These are phyloP conservation scores for Vireo griseus DNA, from an alignment of 2,797 vertebrate genomes.

Conservation along the genomic window DNA sequence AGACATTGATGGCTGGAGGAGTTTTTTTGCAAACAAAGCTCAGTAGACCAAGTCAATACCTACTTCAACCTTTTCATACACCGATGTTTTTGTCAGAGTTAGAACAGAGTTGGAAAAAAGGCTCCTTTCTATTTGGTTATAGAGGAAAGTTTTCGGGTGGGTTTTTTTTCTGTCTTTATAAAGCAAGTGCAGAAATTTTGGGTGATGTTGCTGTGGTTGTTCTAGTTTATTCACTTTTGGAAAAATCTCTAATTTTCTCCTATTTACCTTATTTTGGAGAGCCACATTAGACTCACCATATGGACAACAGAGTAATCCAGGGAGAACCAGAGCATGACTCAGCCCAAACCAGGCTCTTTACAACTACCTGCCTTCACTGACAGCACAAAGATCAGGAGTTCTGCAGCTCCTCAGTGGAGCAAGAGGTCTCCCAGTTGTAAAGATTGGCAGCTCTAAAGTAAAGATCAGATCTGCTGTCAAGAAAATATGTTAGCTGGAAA, in stretches of 20 bases:
- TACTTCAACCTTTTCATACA: conserved; percentile 6
- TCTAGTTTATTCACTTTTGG: neutral
- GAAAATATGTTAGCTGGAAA: neutral
- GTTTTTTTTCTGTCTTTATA: neutral
- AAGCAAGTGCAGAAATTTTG: neutral
- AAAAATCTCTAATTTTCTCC: neutral
- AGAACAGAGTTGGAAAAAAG: neutral
- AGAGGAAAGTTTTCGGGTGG: neutral
- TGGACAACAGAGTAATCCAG: neutral
- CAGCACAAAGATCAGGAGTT: neutral
- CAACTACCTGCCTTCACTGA: neutral
- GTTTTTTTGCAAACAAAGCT: conserved; percentile 22
- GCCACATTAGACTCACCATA: neutral
- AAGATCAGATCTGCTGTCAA: neutral
- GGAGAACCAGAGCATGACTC: neutral
- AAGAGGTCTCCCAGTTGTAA: neutral
- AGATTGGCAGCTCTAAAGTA: neutral
- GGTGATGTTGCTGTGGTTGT: accelerated
- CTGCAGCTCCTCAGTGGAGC: neutral
- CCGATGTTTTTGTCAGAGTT: neutral
- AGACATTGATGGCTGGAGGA: conserved; percentile 37
- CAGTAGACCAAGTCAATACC: conserved; percentile 18
- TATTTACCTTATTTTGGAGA: neutral
- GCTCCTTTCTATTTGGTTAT: neutral
- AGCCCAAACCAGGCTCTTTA: neutral